Conservation (phyloP, 2,113 vertebrate genomes). For the Lophotis ruficrista region DNA sequence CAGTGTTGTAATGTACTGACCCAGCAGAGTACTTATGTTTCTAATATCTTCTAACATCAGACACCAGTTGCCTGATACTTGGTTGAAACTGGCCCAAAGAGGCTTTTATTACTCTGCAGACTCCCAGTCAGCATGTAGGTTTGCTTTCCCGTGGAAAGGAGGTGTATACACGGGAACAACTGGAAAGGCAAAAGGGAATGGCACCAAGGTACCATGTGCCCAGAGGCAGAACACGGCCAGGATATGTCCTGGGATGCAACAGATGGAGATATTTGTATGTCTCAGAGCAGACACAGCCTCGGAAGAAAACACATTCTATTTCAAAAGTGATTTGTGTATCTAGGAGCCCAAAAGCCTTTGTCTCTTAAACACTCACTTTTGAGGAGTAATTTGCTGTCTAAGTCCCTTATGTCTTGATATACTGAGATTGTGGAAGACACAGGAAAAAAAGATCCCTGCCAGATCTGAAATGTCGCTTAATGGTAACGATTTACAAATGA, state of each 20-base stretch:
- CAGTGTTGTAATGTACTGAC: neutral
- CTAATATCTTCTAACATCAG: neutral
- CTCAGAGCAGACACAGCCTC: neutral
- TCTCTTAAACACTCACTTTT: neutral
- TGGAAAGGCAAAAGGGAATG: neutral
- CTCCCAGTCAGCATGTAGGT: neutral
- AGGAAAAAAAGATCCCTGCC: neutral
- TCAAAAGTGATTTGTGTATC: neutral
- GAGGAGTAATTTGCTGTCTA: neutral
- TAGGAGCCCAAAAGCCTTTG: neutral
- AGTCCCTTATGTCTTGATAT: neutral
- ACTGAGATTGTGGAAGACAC: neutral
- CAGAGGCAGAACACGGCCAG: neutral
- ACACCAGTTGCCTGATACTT: neutral
- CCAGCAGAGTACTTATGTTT: neutral
- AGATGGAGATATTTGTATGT: neutral
- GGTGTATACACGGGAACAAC: neutral
- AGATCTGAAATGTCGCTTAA: neutral
- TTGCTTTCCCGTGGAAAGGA: neutral
- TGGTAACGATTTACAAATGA: neutral
- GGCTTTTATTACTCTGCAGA: neutral
- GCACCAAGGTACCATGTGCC: neutral
- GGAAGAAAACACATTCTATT: neutral
- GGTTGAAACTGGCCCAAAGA: neutral
- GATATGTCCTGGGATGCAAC: neutral